These are phyloP conservation scores for Aegithalos caudatus DNA, from an alignment of 2,113 vertebrate genomes.

Conservation along the genomic window DNA sequence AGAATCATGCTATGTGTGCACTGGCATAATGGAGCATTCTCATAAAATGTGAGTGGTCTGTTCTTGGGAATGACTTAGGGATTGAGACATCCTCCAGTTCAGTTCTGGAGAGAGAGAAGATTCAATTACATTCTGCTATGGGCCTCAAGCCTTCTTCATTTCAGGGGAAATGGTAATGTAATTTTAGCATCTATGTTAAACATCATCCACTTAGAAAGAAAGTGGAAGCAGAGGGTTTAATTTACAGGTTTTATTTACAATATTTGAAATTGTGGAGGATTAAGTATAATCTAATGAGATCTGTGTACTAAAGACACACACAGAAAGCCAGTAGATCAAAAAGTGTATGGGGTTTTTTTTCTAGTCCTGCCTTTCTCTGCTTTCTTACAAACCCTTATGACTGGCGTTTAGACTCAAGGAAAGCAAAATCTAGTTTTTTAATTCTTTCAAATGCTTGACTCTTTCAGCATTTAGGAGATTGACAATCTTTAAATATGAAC, in stretches of 20 bases:
- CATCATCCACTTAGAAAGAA: background rate
- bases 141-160: background rate
- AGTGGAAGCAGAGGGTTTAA: background rate
- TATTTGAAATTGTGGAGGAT: background rate
- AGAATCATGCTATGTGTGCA: background rate
- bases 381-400: background rate
- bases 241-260: background rate
- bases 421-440: background rate
- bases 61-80: background rate
- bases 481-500: background rate
- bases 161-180: background rate
- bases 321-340: background rate
- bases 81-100: background rate
- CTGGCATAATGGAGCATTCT: background rate
- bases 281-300: background rate
- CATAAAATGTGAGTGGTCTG: background rate
- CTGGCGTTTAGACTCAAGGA: background rate
- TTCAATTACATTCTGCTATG: background rate
- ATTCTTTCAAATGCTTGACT: background rate
- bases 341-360: background rate
- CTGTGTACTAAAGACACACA: background rate
- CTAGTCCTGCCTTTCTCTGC: background rate
- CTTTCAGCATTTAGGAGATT: background rate
- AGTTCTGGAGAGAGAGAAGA: background rate
- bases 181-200: background rate